Evolutionary conservation across 2,797 vertebrate genomes (phyloP).

Genomic region (Hybognathus amarus): DNA sequence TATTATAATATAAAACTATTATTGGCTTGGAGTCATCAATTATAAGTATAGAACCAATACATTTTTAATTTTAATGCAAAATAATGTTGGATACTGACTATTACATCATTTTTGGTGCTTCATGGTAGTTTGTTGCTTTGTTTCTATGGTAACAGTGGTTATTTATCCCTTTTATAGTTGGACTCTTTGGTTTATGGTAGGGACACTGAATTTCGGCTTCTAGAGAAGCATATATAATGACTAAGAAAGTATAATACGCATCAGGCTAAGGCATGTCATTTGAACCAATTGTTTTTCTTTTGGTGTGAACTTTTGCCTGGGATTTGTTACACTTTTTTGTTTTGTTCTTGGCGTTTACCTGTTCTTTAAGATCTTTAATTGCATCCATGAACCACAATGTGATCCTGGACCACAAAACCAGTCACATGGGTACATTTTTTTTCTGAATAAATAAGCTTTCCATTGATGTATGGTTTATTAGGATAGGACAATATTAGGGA

Average conservation of each 20-base stretch:
- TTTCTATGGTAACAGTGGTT: not conserved
- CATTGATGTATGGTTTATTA: too few relatives aligned
- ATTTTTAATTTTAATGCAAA: not conserved
- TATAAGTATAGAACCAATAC: too few relatives aligned
- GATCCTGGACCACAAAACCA: too few relatives aligned
- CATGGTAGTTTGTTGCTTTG: not conserved
- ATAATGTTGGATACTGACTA: not conserved
- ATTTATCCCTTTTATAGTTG: slow-evolving; percentile 3
- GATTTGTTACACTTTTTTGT: not conserved
- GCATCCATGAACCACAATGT: not conserved
- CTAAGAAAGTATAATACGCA: not conserved
- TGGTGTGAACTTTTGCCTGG: not conserved
- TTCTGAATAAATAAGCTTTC: too few relatives aligned
- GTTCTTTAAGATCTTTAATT: not conserved
- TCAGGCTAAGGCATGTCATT: not conserved
- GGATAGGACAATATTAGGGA: too few relatives aligned
- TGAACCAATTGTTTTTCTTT: not conserved
- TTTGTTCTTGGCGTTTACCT: not conserved
- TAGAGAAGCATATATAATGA: not conserved
- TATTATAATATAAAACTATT: not conserved
- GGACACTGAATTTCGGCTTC: not conserved
- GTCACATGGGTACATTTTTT: too few relatives aligned
- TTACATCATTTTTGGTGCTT: not conserved
- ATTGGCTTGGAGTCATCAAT: not conserved
- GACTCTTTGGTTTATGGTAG: not conserved